Conservation (phyloP, 2,797 vertebrate species). For the Pangasius mekongensis region DNA sequence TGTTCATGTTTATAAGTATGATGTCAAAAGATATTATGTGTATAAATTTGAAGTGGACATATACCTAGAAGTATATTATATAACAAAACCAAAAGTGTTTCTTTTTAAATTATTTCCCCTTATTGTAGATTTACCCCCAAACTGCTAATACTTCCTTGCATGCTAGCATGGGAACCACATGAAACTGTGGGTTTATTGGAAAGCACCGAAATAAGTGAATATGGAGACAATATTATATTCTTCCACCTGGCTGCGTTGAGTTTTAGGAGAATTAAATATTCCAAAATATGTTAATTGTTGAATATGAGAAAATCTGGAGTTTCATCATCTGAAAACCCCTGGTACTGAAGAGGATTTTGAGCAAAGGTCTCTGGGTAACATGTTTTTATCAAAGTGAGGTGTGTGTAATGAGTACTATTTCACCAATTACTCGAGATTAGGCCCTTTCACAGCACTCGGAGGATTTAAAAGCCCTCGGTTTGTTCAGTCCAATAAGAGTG, state of each 20-base stretch:
- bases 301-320: neutral
- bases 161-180: neutral
- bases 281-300: neutral
- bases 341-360: neutral
- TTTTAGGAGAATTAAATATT: neutral
- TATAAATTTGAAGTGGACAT: neutral
- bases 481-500: slow-evolving; percentile 56
- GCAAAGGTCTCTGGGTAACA: neutral
- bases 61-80: neutral
- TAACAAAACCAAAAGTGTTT: neutral
- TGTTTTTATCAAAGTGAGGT: slow-evolving; percentile 50
- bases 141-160: neutral
- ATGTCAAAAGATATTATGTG: neutral
- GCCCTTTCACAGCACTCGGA: slow-evolving; percentile 70
- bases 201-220: neutral
- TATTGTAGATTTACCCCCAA: neutral
- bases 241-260: neutral
- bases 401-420: slow-evolving; percentile 72
- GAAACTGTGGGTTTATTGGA: neutral
- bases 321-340: neutral
- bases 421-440: slow-evolving; percentile 75
- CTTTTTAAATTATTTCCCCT: neutral
- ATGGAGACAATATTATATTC: neutral
- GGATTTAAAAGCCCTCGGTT: slow-evolving; percentile 73
- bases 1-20: neutral